Evolutionary conservation across 2,888 invertebrate species (phyloP).

Genomic region (Cabera pusaria): DNA sequence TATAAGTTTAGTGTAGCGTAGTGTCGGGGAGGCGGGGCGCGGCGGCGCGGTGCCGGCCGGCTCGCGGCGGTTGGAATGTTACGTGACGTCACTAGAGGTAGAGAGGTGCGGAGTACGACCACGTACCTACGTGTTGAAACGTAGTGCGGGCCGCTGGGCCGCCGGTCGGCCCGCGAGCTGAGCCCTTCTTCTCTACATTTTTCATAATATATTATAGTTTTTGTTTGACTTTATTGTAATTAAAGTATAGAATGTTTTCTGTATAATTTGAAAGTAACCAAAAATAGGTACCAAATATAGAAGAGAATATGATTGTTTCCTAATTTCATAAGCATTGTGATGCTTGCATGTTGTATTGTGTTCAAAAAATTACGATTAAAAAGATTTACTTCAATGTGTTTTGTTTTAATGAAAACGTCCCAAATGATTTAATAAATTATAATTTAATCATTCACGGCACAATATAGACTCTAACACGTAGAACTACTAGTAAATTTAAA

Average conservation of each 20-base stretch:
- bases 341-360: slow-evolving; percentile 84
- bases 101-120: slow-evolving; percentile 47
- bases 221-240: slow-evolving; percentile 67
- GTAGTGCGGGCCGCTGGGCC: slow-evolving; percentile 45
- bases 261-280: slow-evolving; percentile 79
- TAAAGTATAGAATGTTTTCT: slow-evolving; percentile 62
- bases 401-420: too few relatives aligned
- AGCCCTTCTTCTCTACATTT: slow-evolving; percentile 72
- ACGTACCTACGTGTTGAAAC: too few relatives aligned
- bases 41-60: slow-evolving; percentile 28
- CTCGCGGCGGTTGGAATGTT: slow-evolving; percentile 42
- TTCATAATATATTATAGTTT: slow-evolving; percentile 81
- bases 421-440: too few relatives aligned
- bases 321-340: slow-evolving; percentile 80
- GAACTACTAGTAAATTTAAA: too few relatives aligned
- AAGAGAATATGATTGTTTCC: slow-evolving; percentile 77
- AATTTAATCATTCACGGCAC: too few relatives aligned
- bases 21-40: slow-evolving; percentile 30
- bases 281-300: slow-evolving; percentile 84
- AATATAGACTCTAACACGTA: too few relatives aligned
- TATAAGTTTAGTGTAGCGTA: slow-evolving; percentile 51
- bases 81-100: slow-evolving; percentile 46
- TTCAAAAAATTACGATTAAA: slow-evolving; percentile 82
- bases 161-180: slow-evolving; percentile 56
- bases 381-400: slow-evolving; percentile 64